Base-by-base conservation (phyloP, 2,113 vertebrate species). In the Actenoides hombroni region DNA sequence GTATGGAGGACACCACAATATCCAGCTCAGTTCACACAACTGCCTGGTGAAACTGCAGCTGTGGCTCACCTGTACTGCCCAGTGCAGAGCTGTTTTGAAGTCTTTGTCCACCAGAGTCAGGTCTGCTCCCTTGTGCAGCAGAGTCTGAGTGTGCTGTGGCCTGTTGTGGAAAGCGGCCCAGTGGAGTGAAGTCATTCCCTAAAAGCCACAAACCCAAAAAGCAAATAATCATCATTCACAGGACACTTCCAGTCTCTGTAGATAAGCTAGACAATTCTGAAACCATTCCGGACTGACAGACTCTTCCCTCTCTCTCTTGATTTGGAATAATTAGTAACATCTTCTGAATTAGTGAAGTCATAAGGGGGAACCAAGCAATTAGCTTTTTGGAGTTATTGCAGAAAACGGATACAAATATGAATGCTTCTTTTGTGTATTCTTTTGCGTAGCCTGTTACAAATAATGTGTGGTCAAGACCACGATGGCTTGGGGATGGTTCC, bases 171-270 rank as follows among this genome's bases (percentile, higher is more conserved):
- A 99, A 13, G 98, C 98, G 33, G 99, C 98, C 99, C 99, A 99
- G 85, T 99, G 99, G 35, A 99, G 98, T 5, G 99, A 98, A 5
- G 99, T 98, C 99, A 99, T 99, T 51, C 99, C 99, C 99, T 99
- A 91, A n/a, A 95, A 97, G 80, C 5, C 92, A 97, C 53, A 95
- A 91, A 69, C 23, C 48, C 70, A 7, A 39, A 69, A 31, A 59
- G 5, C 33, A 69, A 54, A 92, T 53, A 76, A 75, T 23, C 9
- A 2, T 88, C 39, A 49, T 14, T 67, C 35, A 46, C 13, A 46
- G 71, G 8, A 85, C 9, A 15, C 18, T 86, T 49, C 24, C 37
- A 21, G 21, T 20, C 35, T 69, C 37, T 37, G 11, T 29, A 81
- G 46, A 28, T 51, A 54, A 93, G 14, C 13, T 82, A 37, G 33